Conservation (phyloP, 2,888 invertebrate species). For the Baronia brevicornis region DNA sequence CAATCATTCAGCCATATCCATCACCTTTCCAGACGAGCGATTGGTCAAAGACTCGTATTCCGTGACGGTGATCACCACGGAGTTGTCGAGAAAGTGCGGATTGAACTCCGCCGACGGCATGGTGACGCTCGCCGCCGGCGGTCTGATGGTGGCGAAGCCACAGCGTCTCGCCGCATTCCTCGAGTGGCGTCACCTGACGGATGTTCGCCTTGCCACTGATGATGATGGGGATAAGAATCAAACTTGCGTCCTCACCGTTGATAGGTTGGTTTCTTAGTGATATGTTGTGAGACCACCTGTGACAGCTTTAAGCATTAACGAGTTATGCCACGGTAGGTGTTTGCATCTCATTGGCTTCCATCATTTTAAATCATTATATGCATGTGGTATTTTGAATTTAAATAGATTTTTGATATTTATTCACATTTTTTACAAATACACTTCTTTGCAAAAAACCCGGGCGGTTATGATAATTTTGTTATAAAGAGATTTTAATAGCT, state of each 20-base stretch:
- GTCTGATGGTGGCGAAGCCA: constrained; percentile 73
- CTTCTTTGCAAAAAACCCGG: too few species aligned
- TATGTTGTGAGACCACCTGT: constrained; percentile 7
- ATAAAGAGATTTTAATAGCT: too few species aligned
- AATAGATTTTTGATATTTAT: background rate
- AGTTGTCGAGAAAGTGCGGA: constrained; percentile 77
- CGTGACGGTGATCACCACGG: constrained; percentile 78
- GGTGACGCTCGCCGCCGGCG: constrained; percentile 68
- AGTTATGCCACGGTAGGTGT: too few species aligned
- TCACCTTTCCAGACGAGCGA: constrained; percentile 64
- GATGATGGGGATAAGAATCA: constrained; percentile 72
- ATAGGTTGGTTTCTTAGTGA: constrained; percentile 62
- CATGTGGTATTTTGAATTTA: background rate
- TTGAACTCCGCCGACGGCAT: constrained; percentile 76
- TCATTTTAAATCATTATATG: background rate
- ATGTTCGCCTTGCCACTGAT: constrained; percentile 66
- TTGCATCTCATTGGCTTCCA: background rate
- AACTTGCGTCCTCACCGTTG: constrained; percentile 77
- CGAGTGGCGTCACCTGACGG: constrained; percentile 77
- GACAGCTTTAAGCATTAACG: too few species aligned
- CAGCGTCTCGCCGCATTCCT: constrained; percentile 64
- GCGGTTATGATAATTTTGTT: too few species aligned
- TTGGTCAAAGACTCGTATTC: constrained; percentile 68
- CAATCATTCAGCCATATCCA: constrained; percentile 18
- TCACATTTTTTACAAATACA: too few species aligned